Evolutionary conservation across 2,113 vertebrate species (phyloP), one percentile per base, ranked within the genome.

Genomic region (Pomatostomus ruficeps): DNA sequence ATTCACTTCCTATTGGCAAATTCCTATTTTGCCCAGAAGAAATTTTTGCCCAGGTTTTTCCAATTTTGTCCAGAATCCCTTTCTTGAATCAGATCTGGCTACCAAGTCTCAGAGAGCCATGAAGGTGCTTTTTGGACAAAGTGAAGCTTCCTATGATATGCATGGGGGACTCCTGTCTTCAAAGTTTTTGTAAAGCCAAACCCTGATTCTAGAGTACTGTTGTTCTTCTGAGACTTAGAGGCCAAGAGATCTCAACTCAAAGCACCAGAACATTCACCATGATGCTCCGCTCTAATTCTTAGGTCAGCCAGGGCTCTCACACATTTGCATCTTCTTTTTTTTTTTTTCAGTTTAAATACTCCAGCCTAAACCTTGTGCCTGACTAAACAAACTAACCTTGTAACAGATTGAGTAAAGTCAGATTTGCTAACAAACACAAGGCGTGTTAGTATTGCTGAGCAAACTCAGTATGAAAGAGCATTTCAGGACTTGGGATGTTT

Each of bases 401-500:
- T n/a, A 40, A 36, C 14, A 77, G 26, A 19, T 4, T 16, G 10
- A 33, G 22, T 62, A 11, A 73, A 42, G 5, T 4, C 35, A 31
- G 24, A 12, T 81, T 49, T 61, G 28, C 29, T 49, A 65, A 35
- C 12, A 78, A 19, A 49, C 8, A 38, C 35, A 28, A 74, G 24
- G 55, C 25, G 78, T 4, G 0, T 15, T 24, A 57, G 36, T 31
- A 63, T 14, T 29, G 15, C 33, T 78, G 24, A 75, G 25, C 16
- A 86, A 95, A 22, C 16, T 35, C 3, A 5, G 12, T 15, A 43
- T 19, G 19, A 67, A 94, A 87, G n/a, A 4, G 3, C 23, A 40
- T 7, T 48, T 67, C 43, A 63, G 11, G 12, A 58, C 68, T 45
- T 33, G 3, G 7, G 7, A 2, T 43, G 14, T 0, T 5, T 73